Conservation (phyloP, 2,113 vertebrate genomes). For the Nyctibius bracteatus region DNA sequence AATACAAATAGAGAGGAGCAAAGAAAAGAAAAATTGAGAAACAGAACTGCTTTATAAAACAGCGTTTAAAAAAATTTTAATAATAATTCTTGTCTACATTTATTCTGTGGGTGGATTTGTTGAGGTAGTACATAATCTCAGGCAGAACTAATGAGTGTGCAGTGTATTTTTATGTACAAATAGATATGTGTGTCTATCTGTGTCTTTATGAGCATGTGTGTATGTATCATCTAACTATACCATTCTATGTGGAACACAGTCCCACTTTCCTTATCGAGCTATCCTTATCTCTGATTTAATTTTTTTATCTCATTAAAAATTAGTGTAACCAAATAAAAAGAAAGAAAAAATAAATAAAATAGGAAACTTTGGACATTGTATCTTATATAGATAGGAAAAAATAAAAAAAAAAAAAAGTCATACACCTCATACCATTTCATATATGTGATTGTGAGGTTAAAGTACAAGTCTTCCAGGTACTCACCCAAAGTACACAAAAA, state of each 20-base stretch:
- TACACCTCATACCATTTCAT: not conserved
- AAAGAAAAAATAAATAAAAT: not conserved
- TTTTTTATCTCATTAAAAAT: not conserved
- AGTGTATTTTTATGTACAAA: not conserved
- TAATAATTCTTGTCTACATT: not conserved
- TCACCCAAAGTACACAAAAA: not conserved
- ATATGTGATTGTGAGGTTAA: not conserved
- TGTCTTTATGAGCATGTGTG: not conserved
- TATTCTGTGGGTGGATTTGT: not conserved
- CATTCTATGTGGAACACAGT: not conserved
- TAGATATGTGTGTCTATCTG: not conserved
- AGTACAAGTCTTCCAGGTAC: not conserved
- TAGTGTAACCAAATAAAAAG: not conserved
- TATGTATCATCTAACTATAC: not conserved
- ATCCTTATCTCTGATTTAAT: not conserved
- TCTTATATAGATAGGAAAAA: not conserved
- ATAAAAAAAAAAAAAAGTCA: not conserved
- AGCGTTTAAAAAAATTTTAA: not conserved
- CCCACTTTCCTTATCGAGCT: not conserved
- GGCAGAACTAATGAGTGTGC: not conserved
- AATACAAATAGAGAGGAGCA: not conserved
- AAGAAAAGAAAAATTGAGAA: not conserved
- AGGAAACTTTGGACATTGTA: not conserved
- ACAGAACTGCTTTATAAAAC: not conserved
- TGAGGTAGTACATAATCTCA: not conserved